Percentiles rank a stretch among this genome's conserved stretches.
Conservation (phyloP, 2,113 vertebrate species). For the Rynchops niger region DNA sequence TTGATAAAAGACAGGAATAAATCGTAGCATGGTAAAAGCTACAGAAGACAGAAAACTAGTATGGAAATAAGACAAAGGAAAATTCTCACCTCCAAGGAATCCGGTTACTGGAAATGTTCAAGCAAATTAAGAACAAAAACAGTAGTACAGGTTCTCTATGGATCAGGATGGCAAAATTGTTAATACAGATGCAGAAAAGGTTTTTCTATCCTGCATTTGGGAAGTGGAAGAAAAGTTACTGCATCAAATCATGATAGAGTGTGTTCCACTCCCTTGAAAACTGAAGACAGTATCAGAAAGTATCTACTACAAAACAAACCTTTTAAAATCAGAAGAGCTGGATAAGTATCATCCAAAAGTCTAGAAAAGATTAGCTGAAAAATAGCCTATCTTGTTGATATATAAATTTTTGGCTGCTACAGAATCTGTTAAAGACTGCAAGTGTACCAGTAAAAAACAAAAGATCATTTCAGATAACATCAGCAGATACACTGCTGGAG, state of each 20-base stretch:
- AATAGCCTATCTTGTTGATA: neutral
- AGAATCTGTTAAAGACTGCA: neutral
- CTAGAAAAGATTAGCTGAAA: neutral
- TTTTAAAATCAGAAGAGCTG: neutral
- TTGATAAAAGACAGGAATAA: neutral
- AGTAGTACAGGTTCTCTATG: neutral
- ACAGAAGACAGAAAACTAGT: neutral
- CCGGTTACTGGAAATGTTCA: neutral
- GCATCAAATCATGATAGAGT: neutral
- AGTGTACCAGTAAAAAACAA: neutral
- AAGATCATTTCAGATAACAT: neutral
- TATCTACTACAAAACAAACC: neutral
- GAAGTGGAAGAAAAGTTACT: neutral
- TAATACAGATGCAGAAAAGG: neutral
- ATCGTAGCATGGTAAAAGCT: neutral
- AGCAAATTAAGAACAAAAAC: neutral
- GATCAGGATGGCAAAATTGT: neutral
- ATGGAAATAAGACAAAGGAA: neutral
- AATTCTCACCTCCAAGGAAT: neutral
- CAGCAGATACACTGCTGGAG: neutral
- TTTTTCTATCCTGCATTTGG: neutral
- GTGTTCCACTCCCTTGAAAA: neutral
- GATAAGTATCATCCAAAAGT: neutral
- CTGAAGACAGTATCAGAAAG: neutral
- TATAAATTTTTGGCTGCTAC: neutral